Evolutionary conservation across 2,888 invertebrate genomes (phyloP), one percentile per base, ranked within the genome.

Genomic region (Corythucha ciliata): DNA sequence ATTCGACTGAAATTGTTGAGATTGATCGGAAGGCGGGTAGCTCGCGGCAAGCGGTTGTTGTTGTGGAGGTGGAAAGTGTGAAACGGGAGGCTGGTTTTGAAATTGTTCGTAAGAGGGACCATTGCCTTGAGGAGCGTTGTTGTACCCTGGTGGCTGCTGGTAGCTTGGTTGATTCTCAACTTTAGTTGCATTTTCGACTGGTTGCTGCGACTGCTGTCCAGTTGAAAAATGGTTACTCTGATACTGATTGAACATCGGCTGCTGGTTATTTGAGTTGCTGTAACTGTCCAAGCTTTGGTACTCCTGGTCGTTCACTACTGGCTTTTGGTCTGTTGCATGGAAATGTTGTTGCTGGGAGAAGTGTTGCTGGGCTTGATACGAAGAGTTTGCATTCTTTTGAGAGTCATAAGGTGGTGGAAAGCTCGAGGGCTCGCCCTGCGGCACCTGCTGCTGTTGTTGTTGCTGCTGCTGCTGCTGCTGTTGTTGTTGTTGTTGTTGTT

Each of bases 251-350:
- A n/a, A n/a, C n/a, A n/a, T n/a, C n/a, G n/a, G n/a, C n/a, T n/a
- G n/a, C n/a, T n/a, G n/a, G n/a, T n/a, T n/a, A n/a, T n/a, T n/a
- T n/a, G 46, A 48, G 40, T 8, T 16, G 25, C 24, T 48, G 46
- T 37, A 33, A 27, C 22, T 36, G 32, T 37, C 44, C 45, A 21
- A 49, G 34, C 29, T 32, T 41, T 37, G 70, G 71, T 56, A 66
- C 70, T 20, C 65, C 63, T 33, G 68, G 70, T 0, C 12, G 29
- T n/a, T n/a, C n/a, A n/a, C n/a, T n/a, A n/a, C n/a, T 40, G 40
- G 21, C n/a, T n/a, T n/a, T 40, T 10, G 40, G 21, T 8, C 6
- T 40, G 21, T 21, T 21, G 40, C 16, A 20, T 40, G 8, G 8
- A 24, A 12, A 6, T 40, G 20, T 20, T n/a, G 36, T 14, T 36